Conservation (phyloP, 2,888 invertebrate genomes). For the Glyphotaelius pellucidus region DNA sequence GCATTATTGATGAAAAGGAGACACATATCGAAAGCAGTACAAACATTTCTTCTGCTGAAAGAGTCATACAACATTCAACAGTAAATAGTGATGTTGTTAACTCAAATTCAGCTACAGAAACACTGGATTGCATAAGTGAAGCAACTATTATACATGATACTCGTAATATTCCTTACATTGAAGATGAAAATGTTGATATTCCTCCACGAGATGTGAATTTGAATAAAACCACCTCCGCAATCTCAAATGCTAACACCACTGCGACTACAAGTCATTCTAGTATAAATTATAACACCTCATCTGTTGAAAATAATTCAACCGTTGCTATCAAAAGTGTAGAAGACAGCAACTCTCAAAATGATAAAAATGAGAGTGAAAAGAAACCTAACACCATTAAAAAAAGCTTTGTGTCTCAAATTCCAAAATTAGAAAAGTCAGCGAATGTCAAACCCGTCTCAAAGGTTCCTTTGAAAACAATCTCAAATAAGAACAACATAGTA, state of each 20-base stretch:
- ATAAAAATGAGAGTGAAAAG: constrained; percentile 34
- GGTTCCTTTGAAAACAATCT: constrained; percentile 73
- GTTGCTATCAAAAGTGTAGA: constrained; percentile 1
- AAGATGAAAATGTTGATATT: constrained; percentile 32
- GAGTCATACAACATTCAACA: background rate
- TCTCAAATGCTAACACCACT: background rate
- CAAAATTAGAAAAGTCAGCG: constrained; percentile 62
- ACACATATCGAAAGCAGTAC: background rate
- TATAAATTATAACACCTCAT: background rate
- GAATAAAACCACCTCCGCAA: background rate
- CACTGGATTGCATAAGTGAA: background rate
- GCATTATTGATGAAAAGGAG: background rate
- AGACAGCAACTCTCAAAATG: background rate
- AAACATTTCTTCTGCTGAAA: background rate
- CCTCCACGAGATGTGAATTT: background rate
- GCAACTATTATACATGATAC: background rate
- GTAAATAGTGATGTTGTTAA: background rate
- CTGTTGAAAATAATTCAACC: background rate
- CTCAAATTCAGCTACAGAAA: background rate
- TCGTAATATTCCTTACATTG: constrained; percentile 28
- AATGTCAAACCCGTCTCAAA: constrained; percentile 73
- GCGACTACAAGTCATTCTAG: background rate
- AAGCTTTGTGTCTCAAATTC: constrained; percentile 64
- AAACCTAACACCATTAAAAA: constrained; percentile 45
- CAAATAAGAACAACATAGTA: constrained; percentile 72